phyloP scores from a whole-genome alignment of 2,113 vertebrate species.

The Hyla sarda region DNA sequence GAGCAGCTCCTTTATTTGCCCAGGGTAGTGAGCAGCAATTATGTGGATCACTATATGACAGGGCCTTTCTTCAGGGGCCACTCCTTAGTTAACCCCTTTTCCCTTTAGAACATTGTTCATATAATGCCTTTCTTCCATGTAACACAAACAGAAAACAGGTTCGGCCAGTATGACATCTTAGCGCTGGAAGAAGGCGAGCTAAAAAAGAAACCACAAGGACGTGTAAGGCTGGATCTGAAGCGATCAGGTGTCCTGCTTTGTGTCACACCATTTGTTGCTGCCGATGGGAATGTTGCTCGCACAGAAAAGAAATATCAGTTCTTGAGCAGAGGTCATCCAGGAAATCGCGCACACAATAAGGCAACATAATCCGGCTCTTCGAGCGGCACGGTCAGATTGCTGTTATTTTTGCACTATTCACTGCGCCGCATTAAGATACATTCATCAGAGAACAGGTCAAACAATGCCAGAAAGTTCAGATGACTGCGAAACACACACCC shows the following conservation, averaged over 20 bases:
- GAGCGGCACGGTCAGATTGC: constrained; percentile 26
- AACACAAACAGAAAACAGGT: constrained; percentile 67
- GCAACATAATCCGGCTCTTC: constrained; percentile 15
- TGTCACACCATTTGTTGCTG: constrained; percentile 64
- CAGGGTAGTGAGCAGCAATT: constrained; percentile 68
- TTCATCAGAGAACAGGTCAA: background rate
- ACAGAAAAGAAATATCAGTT: constrained; percentile 58
- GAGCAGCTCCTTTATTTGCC: constrained; percentile 62
- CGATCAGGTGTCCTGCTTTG: constrained; percentile 63
- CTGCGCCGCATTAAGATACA: constrained; percentile 1
- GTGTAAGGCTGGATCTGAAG: constrained; percentile 65
- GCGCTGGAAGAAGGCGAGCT: constrained; percentile 62
- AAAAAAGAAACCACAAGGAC: constrained; percentile 61
- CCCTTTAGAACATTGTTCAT: constrained; percentile 63
- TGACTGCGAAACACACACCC: background rate
- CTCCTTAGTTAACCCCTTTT: constrained; percentile 69
- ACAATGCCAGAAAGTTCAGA: background rate
- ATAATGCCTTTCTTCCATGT: constrained; percentile 61
- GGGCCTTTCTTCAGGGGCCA: constrained; percentile 66
- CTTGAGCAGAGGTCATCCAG: constrained; percentile 42
- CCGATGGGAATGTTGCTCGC: constrained; percentile 60
- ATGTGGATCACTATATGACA: constrained; percentile 63
- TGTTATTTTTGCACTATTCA: constrained; percentile 45
- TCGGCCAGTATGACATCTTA: constrained; percentile 68
- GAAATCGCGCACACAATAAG: constrained; percentile 19